A percentile compares a stretch with the other conserved stretches of the same genome.
These are phyloP conservation scores for Clivina fossor DNA, from an alignment of 2,888 invertebrate species.

Conservation along the genomic window DNA sequence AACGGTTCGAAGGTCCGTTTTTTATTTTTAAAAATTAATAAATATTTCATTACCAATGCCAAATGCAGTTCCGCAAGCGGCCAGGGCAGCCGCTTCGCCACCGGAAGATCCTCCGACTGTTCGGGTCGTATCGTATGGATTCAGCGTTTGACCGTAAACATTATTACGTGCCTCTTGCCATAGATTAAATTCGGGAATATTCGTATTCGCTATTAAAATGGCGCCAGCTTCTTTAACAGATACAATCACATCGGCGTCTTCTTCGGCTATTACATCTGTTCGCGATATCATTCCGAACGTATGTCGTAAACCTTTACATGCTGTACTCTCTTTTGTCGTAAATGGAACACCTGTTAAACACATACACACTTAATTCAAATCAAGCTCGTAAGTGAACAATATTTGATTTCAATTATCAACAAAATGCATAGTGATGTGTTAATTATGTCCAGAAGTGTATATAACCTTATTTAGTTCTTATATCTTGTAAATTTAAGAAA, in stretches of 20 bases:
- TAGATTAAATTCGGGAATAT: slow-evolving; percentile 90
- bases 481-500: not conserved
- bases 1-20: too few species aligned
- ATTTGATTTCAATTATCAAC: not conserved
- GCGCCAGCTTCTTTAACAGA: slow-evolving; percentile 78
- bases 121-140: slow-evolving; percentile 86
- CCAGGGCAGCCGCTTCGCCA: slow-evolving; percentile 76
- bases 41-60: slow-evolving; percentile 67
- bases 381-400: not conserved
- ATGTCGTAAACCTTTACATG: slow-evolving; percentile 70
- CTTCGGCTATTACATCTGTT: slow-evolving; percentile 60
- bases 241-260: slow-evolving; percentile 79
- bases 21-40: slow-evolving; percentile 1
- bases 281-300: slow-evolving; percentile 69
- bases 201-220: slow-evolving; percentile 86
- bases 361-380: not conserved
- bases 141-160: slow-evolving; percentile 84
- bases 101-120: slow-evolving; percentile 93
- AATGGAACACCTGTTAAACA: slow-evolving; percentile 78
- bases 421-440: not conserved
- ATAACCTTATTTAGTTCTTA: not conserved
- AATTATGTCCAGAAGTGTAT: not conserved
- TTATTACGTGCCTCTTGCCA: slow-evolving; percentile 90
- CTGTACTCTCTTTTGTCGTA: slow-evolving; percentile 87
- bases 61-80: slow-evolving; percentile 78